Evolutionary conservation across 2,797 vertebrate species (phyloP).

Genomic region (Toxotes lorentzi): DNA sequence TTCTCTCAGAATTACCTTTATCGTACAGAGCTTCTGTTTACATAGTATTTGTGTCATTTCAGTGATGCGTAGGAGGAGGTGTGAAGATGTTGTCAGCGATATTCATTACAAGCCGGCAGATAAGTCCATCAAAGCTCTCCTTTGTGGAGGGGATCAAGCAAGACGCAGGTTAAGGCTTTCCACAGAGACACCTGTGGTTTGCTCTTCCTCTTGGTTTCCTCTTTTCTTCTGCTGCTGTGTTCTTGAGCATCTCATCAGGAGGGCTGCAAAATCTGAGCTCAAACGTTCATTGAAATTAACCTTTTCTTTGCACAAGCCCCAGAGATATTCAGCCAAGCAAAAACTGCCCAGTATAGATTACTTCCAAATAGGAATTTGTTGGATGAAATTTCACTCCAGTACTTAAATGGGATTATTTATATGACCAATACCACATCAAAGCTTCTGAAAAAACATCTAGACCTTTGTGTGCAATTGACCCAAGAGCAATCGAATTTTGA

Average conservation of each 20-base stretch:
- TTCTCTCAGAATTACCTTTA: conserved; percentile 34
- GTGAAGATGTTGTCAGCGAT: conserved; percentile 68
- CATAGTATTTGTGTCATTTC: conserved; percentile 59
- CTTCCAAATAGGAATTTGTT: neutral
- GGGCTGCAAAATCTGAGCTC: conserved; percentile 1
- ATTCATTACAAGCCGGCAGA: conserved; percentile 74
- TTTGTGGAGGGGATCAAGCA: conserved; percentile 74
- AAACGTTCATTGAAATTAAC: conserved; percentile 3
- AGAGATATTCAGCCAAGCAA: neutral
- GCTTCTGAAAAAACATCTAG: neutral
- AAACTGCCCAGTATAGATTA: neutral
- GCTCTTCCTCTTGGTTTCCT: conserved; percentile 61
- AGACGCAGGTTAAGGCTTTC: conserved; percentile 74
- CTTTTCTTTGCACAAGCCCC: conserved; percentile 14
- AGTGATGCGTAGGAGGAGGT: conserved; percentile 60
- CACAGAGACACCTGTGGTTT: conserved; percentile 68
- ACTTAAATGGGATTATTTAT: neutral
- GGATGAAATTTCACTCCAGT: neutral
- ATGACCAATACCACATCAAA: neutral
- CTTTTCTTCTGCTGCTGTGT: conserved; percentile 35
- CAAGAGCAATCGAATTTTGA: neutral
- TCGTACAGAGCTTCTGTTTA: conserved; percentile 51
- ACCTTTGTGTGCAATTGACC: neutral
- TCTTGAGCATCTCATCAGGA: conserved; percentile 13
- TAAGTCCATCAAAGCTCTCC: conserved; percentile 79